Conservation (phyloP, 2,113 vertebrate genomes). For the Ochotona curzoniae region DNA sequence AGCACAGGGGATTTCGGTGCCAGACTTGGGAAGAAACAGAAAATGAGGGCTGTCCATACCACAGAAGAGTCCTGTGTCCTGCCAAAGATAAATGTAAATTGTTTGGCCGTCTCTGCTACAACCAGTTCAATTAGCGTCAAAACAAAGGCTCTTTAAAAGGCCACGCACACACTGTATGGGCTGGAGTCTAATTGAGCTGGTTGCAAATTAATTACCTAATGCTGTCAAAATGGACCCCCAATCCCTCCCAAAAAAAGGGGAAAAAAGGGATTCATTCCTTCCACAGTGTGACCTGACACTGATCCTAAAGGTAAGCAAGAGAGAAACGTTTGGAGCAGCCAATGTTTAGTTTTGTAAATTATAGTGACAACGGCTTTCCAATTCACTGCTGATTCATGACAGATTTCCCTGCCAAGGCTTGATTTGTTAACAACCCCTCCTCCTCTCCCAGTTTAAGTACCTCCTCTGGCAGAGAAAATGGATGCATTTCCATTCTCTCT, state of each 20-base stretch:
- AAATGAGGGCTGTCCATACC: conserved; percentile 56
- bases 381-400: conserved; percentile 59
- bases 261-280: conserved; percentile 5
- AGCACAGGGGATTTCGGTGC: conserved; percentile 12
- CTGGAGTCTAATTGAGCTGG: conserved; percentile 49
- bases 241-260: neutral
- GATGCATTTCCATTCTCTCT: conserved; percentile 57
- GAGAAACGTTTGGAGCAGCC: neutral
- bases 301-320: neutral
- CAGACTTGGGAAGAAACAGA: conserved; percentile 43
- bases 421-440: conserved; percentile 61
- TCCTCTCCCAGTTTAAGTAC: conserved; percentile 41
- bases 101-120: conserved; percentile 73
- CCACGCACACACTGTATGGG: conserved; percentile 50
- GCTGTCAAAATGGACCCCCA: neutral
- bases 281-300: conserved; percentile 43
- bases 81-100: conserved; percentile 74
- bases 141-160: conserved; percentile 74
- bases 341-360: conserved; percentile 51
- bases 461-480: conserved; percentile 66
- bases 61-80: conserved; percentile 69
- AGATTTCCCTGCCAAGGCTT: conserved; percentile 49
- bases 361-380: neutral
- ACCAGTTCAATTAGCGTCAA: conserved; percentile 73
- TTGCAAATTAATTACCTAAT: conserved; percentile 67